These are phyloP conservation scores for Pollenia angustigena DNA, from an alignment of 2,888 invertebrate genomes.

Conservation along the genomic window DNA sequence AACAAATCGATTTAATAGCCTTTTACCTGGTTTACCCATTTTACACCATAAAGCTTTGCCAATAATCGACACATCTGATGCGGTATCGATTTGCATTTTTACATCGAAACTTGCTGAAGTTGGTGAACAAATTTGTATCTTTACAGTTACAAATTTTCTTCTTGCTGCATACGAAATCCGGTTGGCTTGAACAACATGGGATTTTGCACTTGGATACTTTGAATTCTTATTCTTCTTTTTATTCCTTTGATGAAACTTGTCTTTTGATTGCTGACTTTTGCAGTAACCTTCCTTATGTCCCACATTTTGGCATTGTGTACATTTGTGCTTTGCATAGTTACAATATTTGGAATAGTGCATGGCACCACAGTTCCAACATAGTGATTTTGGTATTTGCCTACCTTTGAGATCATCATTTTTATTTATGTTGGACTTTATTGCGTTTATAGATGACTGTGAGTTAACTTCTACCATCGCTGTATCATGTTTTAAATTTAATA, in stretches of 20 bases:
- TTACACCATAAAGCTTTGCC: slow-evolving; percentile 22
- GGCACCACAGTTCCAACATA: slow-evolving; percentile 23
- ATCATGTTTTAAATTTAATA: too few species aligned
- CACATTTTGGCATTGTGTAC: too few species aligned
- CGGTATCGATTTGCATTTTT: neutral
- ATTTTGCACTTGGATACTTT: neutral
- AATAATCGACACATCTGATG: neutral
- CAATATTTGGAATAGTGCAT: too few species aligned
- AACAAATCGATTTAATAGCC: too few species aligned
- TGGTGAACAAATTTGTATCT: too few species aligned
- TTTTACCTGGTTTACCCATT: slow-evolving; percentile 22
- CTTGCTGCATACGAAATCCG: too few species aligned
- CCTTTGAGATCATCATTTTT: neutral
- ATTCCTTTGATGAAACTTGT: too few species aligned
- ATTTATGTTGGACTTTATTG: slow-evolving; percentile 3
- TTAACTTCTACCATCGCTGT: too few species aligned
- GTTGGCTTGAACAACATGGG: too few species aligned
- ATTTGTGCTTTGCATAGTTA: too few species aligned
- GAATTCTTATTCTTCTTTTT: slow-evolving; percentile 5
- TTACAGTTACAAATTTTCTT: neutral
- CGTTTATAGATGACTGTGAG: neutral
- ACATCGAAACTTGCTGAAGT: neutral
- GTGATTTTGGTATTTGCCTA: slow-evolving; percentile 12
- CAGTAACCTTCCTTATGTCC: slow-evolving; percentile 29
- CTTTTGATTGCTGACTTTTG: too few species aligned